Evolutionary conservation across 2,797 vertebrate genomes (phyloP).

Genomic region (Tragopan temminckii): DNA sequence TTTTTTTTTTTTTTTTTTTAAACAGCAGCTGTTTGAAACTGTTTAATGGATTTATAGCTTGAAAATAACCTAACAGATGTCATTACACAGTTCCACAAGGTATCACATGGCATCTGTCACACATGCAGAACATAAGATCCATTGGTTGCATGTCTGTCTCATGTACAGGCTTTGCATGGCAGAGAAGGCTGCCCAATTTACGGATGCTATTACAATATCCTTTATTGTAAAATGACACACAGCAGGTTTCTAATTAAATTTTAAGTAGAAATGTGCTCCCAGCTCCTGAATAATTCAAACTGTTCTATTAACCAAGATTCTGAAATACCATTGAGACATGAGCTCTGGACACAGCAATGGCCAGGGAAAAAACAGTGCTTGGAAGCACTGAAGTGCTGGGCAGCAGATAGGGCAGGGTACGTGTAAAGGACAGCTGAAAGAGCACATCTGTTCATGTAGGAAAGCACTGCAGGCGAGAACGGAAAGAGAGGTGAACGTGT

Average conservation of each 20-base stretch:
- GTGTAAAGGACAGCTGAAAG: constrained; percentile 56
- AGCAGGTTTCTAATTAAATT: constrained; percentile 74
- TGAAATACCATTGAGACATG: constrained; percentile 34
- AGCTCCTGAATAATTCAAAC: constrained; percentile 74
- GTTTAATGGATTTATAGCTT: constrained; percentile 12
- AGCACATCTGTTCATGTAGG: constrained; percentile 55
- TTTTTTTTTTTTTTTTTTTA: neutral
- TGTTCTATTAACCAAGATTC: constrained; percentile 64
- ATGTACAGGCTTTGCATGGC: neutral
- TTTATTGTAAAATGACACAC: constrained; percentile 75
- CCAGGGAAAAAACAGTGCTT: neutral
- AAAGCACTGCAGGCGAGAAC: constrained; percentile 67
- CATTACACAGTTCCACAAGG: constrained; percentile 13
- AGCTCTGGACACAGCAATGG: constrained; percentile 19
- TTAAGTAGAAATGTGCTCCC: constrained; percentile 72
- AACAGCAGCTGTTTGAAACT: constrained; percentile 53
- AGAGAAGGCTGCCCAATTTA: constrained; percentile 44
- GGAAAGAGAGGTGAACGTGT: constrained; percentile 40
- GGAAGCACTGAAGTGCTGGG: neutral
- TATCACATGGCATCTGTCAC: constrained; percentile 49
- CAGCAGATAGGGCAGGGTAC: neutral
- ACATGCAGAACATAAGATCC: neutral
- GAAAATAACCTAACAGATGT: constrained; percentile 62
- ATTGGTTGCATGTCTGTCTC: neutral
- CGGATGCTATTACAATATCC: constrained; percentile 64